These are phyloP conservation scores for Pterocles orientalis DNA, from an alignment of 2,113 vertebrate species.

Conservation along the genomic window DNA sequence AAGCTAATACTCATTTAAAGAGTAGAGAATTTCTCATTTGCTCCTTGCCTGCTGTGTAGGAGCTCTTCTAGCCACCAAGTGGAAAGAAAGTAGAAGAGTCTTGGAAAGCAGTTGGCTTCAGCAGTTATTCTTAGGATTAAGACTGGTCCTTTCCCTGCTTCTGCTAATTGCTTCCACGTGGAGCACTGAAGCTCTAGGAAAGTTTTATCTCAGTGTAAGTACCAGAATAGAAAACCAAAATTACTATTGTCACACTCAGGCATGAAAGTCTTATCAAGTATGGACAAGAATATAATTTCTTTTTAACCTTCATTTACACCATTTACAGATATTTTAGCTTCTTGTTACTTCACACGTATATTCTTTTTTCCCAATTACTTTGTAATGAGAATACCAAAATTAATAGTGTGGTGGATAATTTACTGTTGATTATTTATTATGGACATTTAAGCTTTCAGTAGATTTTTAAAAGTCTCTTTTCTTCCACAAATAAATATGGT, in stretches of 20 bases:
- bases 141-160: background rate
- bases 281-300: background rate
- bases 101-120: background rate
- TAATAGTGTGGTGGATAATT: background rate
- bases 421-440: background rate
- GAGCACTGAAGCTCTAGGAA: background rate
- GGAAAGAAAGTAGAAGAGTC: background rate
- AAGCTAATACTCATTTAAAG: background rate
- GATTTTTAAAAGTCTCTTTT: background rate
- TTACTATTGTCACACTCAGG: background rate
- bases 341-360: background rate
- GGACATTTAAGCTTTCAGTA: background rate
- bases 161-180: background rate
- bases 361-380: background rate
- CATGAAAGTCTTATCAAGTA: background rate
- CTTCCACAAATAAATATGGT: background rate
- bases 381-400: background rate
- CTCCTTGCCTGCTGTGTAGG: background rate
- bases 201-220: background rate
- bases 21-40: conserved; percentile 4
- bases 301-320: background rate
- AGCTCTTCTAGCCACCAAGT: background rate
- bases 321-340: background rate
- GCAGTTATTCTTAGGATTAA: background rate
- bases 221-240: background rate